Conservation (phyloP, 2,797 vertebrate species). For the Phataginus tricuspis region DNA sequence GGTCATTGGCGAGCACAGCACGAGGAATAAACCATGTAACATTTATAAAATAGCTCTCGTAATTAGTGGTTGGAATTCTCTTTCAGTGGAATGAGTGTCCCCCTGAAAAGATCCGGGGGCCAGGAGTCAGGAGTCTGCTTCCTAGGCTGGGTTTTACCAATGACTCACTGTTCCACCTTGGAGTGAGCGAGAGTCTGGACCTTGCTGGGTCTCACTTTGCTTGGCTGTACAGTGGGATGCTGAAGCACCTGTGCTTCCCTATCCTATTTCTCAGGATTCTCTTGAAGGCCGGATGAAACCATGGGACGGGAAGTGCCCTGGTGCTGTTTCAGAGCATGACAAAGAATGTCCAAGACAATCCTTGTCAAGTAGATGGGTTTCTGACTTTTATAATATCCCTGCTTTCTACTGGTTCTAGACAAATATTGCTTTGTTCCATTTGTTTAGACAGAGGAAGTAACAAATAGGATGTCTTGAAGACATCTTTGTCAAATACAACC, state of each 20-base stretch:
- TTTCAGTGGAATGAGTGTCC: not conserved
- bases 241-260: fast-evolving
- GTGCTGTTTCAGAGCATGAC: not conserved
- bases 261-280: not conserved
- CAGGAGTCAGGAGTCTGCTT: not conserved
- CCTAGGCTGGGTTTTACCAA: not conserved
- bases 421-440: too few species aligned
- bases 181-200: not conserved
- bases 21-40: not conserved
- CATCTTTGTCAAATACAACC: not conserved
- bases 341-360: not conserved
- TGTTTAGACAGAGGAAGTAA: not conserved
- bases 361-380: not conserved
- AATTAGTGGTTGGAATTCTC: not conserved
- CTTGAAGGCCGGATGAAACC: not conserved
- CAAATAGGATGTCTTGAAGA: not conserved
- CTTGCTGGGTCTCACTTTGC: not conserved
- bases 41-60: not conserved
- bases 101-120: not conserved
- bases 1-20: not conserved
- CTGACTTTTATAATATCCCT: not conserved
- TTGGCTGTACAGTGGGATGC: not conserved
- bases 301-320: not conserved
- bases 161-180: not conserved
- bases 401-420: not conserved